phyloP scores from a whole-genome alignment of 2,797 vertebrate species.

The Nasua narica region DNA sequence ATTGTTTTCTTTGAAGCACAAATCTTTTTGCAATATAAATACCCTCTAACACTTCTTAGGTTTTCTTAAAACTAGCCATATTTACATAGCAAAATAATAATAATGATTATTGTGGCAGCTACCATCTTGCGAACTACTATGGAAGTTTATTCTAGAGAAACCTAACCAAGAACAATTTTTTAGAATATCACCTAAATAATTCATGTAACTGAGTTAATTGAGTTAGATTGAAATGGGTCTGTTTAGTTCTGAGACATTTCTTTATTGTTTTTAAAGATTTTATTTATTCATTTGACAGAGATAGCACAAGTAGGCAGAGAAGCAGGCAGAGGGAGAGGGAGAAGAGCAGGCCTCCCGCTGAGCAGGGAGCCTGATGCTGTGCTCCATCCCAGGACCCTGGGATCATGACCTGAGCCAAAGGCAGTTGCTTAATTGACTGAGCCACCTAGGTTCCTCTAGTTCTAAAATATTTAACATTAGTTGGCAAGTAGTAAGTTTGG shows the following conservation, averaged over 20 bases:
- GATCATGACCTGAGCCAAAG: too few relatives aligned
- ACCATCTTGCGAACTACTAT: not conserved
- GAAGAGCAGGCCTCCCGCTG: too few relatives aligned
- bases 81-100: not conserved
- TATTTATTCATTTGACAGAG: too few relatives aligned
- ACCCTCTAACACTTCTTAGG: not conserved
- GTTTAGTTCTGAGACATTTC: constrained; percentile 36
- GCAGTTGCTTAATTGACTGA: too few relatives aligned
- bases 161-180: not conserved
- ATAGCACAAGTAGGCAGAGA: too few relatives aligned
- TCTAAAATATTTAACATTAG: constrained; percentile 38
- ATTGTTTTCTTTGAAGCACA: not conserved
- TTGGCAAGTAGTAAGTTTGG: constrained; percentile 40
- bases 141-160: not conserved
- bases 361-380: too few relatives aligned
- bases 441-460: not conserved
- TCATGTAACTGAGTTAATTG: not conserved
- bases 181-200: not conserved
- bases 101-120: not conserved
- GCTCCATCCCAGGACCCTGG: too few relatives aligned
- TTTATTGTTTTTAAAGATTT: too few relatives aligned
- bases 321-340: too few relatives aligned
- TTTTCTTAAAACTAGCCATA: not conserved
- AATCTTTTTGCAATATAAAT: not conserved
- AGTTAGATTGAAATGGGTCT: constrained; percentile 23